Evolutionary conservation across 2,797 vertebrate species (phyloP), one percentile per base, ranked within the genome.

Genomic region (Kryptopterus vitreolus): DNA sequence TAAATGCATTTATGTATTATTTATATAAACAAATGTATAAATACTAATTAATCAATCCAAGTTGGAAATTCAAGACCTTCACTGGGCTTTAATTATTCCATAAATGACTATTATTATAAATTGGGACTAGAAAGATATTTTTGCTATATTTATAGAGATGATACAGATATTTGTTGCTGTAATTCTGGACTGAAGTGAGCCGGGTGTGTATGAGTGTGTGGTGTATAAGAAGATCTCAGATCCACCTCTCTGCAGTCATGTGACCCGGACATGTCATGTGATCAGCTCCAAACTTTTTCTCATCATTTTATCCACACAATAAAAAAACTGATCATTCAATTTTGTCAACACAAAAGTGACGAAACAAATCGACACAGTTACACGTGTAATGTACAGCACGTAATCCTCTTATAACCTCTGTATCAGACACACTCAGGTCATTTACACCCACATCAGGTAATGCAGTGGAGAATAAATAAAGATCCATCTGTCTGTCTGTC

Each of bases 311-410:
- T 87, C 85, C 88, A 89, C 71, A 86, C 65, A 80, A 72, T 78
- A 78, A 85, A 85, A n/a, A 85, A 57, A 50, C 62, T 55, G 83
- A 82, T 90, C 89, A 93, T 89, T 89, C 77, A 85, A 91, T 78
- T 26, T 76, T 50, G 43, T 24, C 29, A 66, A 79, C 63, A 20
- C 92, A 88, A 88, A 91, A 90, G 89, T 83, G 81, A 84, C 5
- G 91, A 93, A 92, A 91, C 82, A 88, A 86, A 92, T 93, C 91
- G 92, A 87, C 88, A 90, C 65, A 85, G 85, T 87, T 86, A 86
- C 80, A 85, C 87, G 79, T 82, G 85, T 88, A 85, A 84, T 87
- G 90, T 87, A 86, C 91, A 85, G 88, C 88, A 87, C 75, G 81
- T 87, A 88, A 92, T 92, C 86, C 80, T 88, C 91, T 93, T 90